These are phyloP conservation scores for Hormiphora californensis DNA, from an alignment of 37 sponge, comb jelly and placozoan species.

Conservation along the genomic window DNA sequence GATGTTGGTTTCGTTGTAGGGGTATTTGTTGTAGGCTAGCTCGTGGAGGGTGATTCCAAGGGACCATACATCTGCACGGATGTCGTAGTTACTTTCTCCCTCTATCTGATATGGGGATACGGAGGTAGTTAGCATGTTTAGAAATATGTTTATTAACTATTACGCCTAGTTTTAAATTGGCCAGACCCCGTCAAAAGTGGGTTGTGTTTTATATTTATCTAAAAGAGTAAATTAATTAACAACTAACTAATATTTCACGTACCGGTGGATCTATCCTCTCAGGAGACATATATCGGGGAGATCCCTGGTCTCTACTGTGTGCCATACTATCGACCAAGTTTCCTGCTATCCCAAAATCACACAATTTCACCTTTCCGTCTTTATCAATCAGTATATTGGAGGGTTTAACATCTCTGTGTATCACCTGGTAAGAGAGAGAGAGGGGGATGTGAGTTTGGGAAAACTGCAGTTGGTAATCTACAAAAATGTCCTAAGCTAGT, in stretches of 20 bases:
- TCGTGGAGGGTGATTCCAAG: slow-evolving; percentile 5
- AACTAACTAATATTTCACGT: too few species aligned
- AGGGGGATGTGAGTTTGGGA: too few species aligned
- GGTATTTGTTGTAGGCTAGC: slow-evolving; percentile 34
- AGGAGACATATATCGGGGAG: slow-evolving; percentile 36
- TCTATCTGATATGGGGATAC: too few species aligned
- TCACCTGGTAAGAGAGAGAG: slow-evolving; percentile 23
- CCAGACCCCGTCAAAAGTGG: too few species aligned
- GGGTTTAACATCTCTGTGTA: slow-evolving; percentile 47
- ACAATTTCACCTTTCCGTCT: slow-evolving; percentile 9
- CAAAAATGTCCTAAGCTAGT: too few species aligned
- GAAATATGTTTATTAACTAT: too few species aligned
- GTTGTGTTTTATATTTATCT: too few species aligned
- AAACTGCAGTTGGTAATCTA: too few species aligned
- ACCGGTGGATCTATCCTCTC: slow-evolving; percentile 37
- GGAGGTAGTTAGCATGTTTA: too few species aligned
- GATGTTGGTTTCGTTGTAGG: slow-evolving; percentile 10
- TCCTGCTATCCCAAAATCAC: slow-evolving; percentile 45
- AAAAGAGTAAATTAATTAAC: too few species aligned
- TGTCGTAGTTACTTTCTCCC: too few species aligned
- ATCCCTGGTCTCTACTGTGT: slow-evolving; percentile 25
- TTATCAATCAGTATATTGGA: slow-evolving; percentile 14
- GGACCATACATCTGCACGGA: slow-evolving; percentile 49
- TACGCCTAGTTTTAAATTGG: too few species aligned
- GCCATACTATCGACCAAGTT: slow-evolving; percentile 42